Base-by-base conservation (phyloP, 2,797 vertebrate genomes). In the Leptodactylus fallax region DNA sequence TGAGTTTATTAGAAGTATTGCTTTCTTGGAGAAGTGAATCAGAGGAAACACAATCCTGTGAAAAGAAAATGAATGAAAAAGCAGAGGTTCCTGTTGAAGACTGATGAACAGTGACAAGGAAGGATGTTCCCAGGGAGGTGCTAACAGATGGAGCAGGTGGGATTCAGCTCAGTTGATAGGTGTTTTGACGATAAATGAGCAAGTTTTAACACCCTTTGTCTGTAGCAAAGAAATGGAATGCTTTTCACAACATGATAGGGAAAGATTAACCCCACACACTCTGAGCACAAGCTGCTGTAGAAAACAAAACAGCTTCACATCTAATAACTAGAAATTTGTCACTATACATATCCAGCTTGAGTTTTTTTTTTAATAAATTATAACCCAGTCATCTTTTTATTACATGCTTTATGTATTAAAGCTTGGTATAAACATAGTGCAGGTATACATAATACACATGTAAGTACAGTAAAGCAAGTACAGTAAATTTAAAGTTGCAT, bases 1-100 rank as follows among this genome's bases (percentile, higher is more conserved):
- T 90, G 87, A 92, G 91, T 92, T 93, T 93, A 92, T 93, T 93
- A 92, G 91, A 92, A 90, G 90, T 82, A 89, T 87, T 91, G 91
- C 90, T 90, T 92, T 93, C 92, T 89, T 17, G 90, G 85, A 90
- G 87, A 90, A 92, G 87, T 61, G 82, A 93, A 92, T 92, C 90
- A 89, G 91, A 90, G 86, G 82, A 87, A 91, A 92, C 74, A 89
- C 79, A 92, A 61, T 81, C 90, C 85, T 92, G 84, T 90, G 90
- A 90, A 91, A 89, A 90, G 87, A 92, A 91, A 88, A 90, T 85
- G 91, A 93, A 92, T 89, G 93, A 93, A 82, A 92, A 92, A 85
- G 83, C 85, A 92, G 91, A 83, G 82, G 83, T 81, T 88, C 90
- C 89, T 84, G 92, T 87, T 91, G 91, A 93, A 90, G 92, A 93